Evolutionary conservation across 2,113 vertebrate species (phyloP).

Genomic region (Manacus vitellinus): DNA sequence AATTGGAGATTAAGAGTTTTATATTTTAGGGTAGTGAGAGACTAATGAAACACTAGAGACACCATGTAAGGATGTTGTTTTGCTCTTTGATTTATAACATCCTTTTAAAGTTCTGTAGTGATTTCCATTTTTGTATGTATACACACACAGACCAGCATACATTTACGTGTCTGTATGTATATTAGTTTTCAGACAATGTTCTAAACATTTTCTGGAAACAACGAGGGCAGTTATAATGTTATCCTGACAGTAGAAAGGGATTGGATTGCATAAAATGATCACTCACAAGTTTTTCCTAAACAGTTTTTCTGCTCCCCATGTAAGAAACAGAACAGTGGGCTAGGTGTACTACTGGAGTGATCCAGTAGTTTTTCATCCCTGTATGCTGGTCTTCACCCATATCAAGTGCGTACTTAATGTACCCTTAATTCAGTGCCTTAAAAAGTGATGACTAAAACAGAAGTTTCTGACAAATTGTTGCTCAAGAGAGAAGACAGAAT

Average conservation of each 20-base stretch:
- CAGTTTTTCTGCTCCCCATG: neutral
- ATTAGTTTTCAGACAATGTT: neutral
- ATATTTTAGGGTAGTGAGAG: neutral
- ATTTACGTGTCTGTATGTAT: neutral
- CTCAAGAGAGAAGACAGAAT: neutral
- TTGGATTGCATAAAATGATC: neutral
- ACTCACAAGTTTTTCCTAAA: neutral
- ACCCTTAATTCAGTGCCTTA: neutral
- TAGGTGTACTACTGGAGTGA: neutral
- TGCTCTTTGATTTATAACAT: neutral
- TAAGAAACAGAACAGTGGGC: rapidly evolving
- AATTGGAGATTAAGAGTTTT: neutral
- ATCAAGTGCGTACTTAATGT: neutral
- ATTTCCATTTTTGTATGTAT: neutral
- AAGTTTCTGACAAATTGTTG: neutral
- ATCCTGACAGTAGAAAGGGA: neutral
- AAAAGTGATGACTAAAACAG: neutral
- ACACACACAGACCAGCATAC: rapidly evolving
- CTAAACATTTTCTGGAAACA: neutral
- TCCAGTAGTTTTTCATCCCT: neutral
- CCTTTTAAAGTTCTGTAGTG: neutral
- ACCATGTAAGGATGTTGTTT: neutral
- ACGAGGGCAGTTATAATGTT: neutral
- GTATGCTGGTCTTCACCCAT: neutral
- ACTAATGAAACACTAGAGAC: neutral